phyloP scores from a whole-genome alignment of 1,140 invertebrate genomes.

The Trichomalopsis sarcophagae region DNA sequence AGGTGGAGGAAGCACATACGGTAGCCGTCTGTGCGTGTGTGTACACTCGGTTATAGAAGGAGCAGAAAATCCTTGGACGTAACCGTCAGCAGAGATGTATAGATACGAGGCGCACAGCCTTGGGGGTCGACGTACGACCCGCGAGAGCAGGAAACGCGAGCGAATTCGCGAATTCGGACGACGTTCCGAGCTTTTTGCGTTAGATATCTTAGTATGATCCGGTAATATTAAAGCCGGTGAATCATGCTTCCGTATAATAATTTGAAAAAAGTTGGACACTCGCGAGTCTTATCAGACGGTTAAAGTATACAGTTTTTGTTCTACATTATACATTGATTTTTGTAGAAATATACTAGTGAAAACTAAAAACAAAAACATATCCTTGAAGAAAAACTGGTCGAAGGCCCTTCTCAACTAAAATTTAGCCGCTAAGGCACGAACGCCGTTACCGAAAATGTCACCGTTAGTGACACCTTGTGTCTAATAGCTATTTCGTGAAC shows the following conservation, averaged over 20 bases:
- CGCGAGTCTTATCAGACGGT: too few species aligned
- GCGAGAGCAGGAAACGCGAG: neutral
- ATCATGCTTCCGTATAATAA: too few species aligned
- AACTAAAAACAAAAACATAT: neutral
- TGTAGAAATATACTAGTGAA: too few species aligned
- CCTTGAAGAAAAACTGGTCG: neutral
- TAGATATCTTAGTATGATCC: too few species aligned
- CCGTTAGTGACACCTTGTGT: neutral
- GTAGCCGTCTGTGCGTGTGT: too few species aligned
- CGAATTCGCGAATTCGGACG: too few species aligned
- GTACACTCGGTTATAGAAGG: neutral
- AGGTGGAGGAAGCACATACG: neutral
- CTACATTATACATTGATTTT: too few species aligned
- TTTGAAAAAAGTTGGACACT: too few species aligned
- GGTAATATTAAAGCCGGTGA: too few species aligned
- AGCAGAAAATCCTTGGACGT: constrained; percentile 1
- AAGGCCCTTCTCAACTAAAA: neutral
- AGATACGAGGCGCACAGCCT: neutral
- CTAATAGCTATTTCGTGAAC: neutral
- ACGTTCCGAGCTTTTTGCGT: too few species aligned
- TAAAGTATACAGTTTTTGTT: too few species aligned
- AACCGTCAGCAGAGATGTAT: neutral
- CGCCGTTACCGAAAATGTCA: neutral
- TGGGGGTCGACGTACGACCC: neutral
- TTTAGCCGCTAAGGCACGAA: neutral